Evolutionary conservation across 2,113 vertebrate species (phyloP), one percentile per base, ranked within the genome.

Genomic region (Fukomys damarensis): DNA sequence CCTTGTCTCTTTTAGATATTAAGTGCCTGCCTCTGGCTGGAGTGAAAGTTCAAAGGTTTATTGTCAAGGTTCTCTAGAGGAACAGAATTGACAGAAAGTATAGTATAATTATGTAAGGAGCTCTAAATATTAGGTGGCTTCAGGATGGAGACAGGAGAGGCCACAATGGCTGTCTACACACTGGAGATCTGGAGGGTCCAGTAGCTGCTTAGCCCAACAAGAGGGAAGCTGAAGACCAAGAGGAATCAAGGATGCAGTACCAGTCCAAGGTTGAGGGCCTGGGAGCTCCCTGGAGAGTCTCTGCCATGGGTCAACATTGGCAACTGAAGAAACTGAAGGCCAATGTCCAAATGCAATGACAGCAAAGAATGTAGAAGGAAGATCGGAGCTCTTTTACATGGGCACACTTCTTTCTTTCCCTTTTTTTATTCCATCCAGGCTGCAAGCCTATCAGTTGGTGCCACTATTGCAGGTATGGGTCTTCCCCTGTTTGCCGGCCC

Each of bases 1-100:
- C 19, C 1, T 19, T 0, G 6, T 13, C 16, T 22, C 38, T 61
- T 49, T 43, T 0, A 16, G 46, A 20, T 0, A 16, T 16, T 49
- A 32, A 38, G 22, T 5, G 38, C 83, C 79, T 30, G 41, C 14
- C 4, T 86, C 58, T 5, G 52, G 30, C 8, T 5, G 5, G 52
- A 32, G 16, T 10, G 26, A 16, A 11, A 17, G 7, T 7, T 56
- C 12, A 3, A 30, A 28, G 2, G 46, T 1, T 4, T 30, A 30
- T 17, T 77, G 43, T 32, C 46, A 77, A 49, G 26, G 41, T 46
- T 49, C 26, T 46, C 24, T 13, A 14, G 72, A 30, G 43, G 70
- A 43, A 41, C 41, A 43, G 41, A 74, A 43, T 13, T 13, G 70
- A 43, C 2, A 26, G 38, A 74, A 24, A 13, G 11, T 46, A 5